These are phyloP conservation scores for Netelia inedita DNA, from an alignment of 2,888 invertebrate species.

Conservation along the genomic window DNA sequence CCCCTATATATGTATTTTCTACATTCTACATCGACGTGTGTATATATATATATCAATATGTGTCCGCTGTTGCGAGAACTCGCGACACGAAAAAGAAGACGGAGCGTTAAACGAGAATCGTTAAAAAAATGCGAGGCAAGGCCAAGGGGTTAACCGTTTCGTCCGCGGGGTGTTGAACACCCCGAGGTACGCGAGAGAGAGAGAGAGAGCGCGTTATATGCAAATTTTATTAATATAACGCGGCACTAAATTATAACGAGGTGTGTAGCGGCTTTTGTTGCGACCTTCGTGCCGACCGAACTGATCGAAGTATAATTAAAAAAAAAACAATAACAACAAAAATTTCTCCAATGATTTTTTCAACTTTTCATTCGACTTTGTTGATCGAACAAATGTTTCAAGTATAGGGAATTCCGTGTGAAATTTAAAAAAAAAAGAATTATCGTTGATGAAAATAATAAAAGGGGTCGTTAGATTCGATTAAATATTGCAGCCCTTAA, in stretches of 20 bases:
- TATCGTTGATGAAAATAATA: no score
- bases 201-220: background rate
- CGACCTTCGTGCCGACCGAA: background rate
- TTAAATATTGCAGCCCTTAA: no score
- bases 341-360: background rate
- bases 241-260: background rate
- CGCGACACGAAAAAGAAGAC: constrained; percentile 38
- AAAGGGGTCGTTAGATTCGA: no score
- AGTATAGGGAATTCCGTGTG: no score
- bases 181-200: background rate
- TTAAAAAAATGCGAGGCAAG: constrained; percentile 6
- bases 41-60: background rate
- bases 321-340: background rate
- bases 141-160: constrained; percentile 25
- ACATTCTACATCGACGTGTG: constrained; percentile 2
- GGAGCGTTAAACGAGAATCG: constrained; percentile 3
- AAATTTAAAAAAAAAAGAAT: no score
- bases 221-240: background rate
- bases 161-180: background rate
- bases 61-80: background rate
- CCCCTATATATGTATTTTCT: constrained; percentile 19
- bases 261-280: background rate
- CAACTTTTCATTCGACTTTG: background rate
- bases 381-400: no score
- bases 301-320: background rate